Percentiles rank a stretch among this genome's conserved stretches.
Evolutionary conservation across 2,888 invertebrate species (phyloP).

Genomic region (Lampropteryx suffumata): DNA sequence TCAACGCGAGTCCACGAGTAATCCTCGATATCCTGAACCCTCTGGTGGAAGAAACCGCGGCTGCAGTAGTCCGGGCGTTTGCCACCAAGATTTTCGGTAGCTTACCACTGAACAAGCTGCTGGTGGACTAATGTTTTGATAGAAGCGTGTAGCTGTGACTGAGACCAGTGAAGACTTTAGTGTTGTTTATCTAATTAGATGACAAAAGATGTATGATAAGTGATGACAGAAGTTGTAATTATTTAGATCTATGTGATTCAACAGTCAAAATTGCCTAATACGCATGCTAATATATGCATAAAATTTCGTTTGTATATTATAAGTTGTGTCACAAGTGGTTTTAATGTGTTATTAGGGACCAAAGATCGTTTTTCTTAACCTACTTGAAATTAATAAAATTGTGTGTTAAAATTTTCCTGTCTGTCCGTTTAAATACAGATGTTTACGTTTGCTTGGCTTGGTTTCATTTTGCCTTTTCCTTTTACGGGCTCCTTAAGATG

Average conservation of each 20-base stretch:
- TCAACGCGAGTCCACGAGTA: slow-evolving; percentile 86
- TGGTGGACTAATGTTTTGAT: slow-evolving; percentile 55
- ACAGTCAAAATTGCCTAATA: too few species aligned
- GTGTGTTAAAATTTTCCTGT: background rate
- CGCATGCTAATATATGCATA: too few species aligned
- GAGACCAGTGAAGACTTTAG: background rate
- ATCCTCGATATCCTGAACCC: slow-evolving; percentile 87
- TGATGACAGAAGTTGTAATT: too few species aligned
- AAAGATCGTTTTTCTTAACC: slow-evolving; percentile 8
- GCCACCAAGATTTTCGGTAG: slow-evolving; percentile 82
- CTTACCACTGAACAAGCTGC: slow-evolving; percentile 83
- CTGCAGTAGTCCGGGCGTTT: slow-evolving; percentile 83
- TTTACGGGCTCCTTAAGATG: background rate
- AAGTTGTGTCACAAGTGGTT: too few species aligned
- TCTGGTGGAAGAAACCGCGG: slow-evolving; percentile 86
- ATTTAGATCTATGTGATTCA: too few species aligned
- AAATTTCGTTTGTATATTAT: too few species aligned
- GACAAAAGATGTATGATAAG: too few species aligned
- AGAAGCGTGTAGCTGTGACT: background rate
- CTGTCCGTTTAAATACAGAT: background rate
- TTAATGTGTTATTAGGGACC: background rate
- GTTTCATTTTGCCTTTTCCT: background rate
- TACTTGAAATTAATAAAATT: background rate
- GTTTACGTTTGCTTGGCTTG: background rate
- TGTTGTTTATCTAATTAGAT: background rate